Conservation (phyloP, 2,797 vertebrate genomes). For the Ambastaia sidthimunki region DNA sequence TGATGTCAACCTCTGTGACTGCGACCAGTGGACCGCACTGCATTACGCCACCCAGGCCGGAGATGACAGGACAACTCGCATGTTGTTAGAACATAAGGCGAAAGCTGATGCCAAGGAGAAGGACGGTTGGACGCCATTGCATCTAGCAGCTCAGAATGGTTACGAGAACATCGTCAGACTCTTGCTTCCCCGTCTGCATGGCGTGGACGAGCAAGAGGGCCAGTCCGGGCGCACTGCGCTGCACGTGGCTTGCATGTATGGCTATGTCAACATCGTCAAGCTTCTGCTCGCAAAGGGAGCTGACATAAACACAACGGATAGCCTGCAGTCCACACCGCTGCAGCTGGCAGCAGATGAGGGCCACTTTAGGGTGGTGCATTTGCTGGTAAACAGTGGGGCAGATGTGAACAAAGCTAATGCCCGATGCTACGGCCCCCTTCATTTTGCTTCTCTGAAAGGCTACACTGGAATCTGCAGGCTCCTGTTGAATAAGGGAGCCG, state of each 20-base stretch:
- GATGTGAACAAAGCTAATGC: conserved; percentile 71
- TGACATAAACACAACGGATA: conserved; percentile 76
- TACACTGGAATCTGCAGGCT: conserved; percentile 85
- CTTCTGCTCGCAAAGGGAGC: conserved; percentile 81
- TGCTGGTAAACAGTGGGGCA: conserved; percentile 74
- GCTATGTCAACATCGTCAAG: conserved; percentile 81
- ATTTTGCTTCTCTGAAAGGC: conserved; percentile 78
- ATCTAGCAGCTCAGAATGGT: conserved; percentile 87
- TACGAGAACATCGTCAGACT: conserved; percentile 83
- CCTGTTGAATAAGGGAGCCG: conserved; percentile 75
- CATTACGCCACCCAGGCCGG: conserved; percentile 88
- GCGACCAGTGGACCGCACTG: conserved; percentile 82
- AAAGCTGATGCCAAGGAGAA: conserved; percentile 72
- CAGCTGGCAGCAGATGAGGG: conserved; percentile 83
- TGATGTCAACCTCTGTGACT: conserved; percentile 68
- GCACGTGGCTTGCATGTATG: conserved; percentile 83
- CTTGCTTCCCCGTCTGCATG: conserved; percentile 77
- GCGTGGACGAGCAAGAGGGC: conserved; percentile 65
- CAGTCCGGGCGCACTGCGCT: conserved; percentile 77
- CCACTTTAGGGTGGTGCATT: conserved; percentile 82
- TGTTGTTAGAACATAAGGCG: conserved; percentile 82
- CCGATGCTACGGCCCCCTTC: conserved; percentile 80
- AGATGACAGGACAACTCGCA: conserved; percentile 72
- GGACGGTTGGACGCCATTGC: conserved; percentile 82
- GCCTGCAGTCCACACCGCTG: conserved; percentile 76